Conservation (phyloP, 2,888 invertebrate species). For the Andrena dorsata region DNA sequence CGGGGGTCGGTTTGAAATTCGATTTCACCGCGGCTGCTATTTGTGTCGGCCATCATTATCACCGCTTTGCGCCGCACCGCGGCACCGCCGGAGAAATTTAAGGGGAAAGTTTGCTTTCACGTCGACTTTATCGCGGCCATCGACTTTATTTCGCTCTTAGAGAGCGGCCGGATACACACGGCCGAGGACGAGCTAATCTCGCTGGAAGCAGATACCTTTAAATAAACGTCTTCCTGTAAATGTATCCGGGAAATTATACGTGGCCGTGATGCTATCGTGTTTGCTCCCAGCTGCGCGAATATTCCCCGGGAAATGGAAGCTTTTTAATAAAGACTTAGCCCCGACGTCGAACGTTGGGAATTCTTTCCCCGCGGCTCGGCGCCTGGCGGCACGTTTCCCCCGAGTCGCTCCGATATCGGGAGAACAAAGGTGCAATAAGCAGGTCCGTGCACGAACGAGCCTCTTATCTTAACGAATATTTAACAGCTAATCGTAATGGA, state of each 20-base stretch:
- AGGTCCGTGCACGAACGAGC: background rate
- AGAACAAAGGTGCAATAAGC: background rate
- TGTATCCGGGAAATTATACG: conserved; percentile 60
- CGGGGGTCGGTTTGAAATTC: conserved; percentile 16
- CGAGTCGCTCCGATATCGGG: background rate
- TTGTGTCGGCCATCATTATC: conserved; percentile 57
- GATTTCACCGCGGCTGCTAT: conserved; percentile 34
- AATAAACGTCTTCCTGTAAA: conserved; percentile 61
- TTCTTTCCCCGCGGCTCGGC: background rate
- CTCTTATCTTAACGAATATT: background rate
- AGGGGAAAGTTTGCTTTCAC: conserved; percentile 49
- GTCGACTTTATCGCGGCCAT: conserved; percentile 52
- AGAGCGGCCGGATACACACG: conserved; percentile 24
- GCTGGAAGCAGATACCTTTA: conserved; percentile 44
- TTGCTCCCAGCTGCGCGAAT: conserved; percentile 6
- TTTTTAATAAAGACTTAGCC: conserved; percentile 55
- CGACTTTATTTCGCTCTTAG: conserved; percentile 40
- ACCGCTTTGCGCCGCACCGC: conserved; percentile 31
- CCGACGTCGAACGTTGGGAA: conserved; percentile 3
- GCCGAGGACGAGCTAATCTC: conserved; percentile 52
- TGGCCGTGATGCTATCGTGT: conserved; percentile 48
- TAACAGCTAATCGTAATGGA: background rate
- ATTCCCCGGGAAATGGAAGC: conserved; percentile 26
- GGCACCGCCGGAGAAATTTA: conserved; percentile 31
- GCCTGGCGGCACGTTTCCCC: conserved; percentile 5